phyloP scores from a whole-genome alignment of 2,888 invertebrate genomes.

The Ferrisia virgata region DNA sequence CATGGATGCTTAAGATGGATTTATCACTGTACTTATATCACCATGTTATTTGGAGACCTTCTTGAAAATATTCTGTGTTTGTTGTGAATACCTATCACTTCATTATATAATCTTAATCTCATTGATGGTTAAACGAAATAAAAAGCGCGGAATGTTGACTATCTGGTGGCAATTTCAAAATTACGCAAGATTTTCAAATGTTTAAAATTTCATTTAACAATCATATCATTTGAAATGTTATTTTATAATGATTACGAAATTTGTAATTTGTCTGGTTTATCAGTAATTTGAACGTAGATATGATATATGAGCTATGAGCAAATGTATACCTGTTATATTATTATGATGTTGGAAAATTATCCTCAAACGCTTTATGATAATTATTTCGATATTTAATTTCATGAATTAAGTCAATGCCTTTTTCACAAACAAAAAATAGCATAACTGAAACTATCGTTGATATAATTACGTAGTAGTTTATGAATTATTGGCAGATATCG shows the following conservation, averaged over 20 bases:
- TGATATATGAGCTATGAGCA: not conserved
- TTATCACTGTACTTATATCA: too few species aligned
- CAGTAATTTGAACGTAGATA: not conserved
- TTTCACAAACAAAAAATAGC: not conserved
- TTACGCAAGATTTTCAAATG: not conserved
- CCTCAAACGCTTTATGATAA: not conserved
- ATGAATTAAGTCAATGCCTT: not conserved
- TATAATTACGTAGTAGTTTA: not conserved
- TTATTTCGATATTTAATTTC: not conserved
- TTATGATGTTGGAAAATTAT: not conserved
- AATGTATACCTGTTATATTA: too few species aligned
- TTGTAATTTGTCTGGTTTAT: constrained; percentile 1
- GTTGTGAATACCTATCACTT: not conserved
- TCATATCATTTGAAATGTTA: not conserved
- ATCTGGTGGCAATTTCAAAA: not conserved
- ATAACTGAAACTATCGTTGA: too few species aligned
- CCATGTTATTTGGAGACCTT: not conserved
- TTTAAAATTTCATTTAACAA: not conserved
- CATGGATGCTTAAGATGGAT: too few species aligned
- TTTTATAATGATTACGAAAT: not conserved
- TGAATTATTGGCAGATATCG: not conserved
- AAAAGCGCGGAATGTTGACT: not conserved
- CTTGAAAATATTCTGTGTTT: not conserved
- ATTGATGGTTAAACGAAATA: not conserved
- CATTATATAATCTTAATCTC: not conserved